Evolutionary conservation across 2,797 vertebrate genomes (phyloP).

Genomic region (Alosa sapidissima): DNA sequence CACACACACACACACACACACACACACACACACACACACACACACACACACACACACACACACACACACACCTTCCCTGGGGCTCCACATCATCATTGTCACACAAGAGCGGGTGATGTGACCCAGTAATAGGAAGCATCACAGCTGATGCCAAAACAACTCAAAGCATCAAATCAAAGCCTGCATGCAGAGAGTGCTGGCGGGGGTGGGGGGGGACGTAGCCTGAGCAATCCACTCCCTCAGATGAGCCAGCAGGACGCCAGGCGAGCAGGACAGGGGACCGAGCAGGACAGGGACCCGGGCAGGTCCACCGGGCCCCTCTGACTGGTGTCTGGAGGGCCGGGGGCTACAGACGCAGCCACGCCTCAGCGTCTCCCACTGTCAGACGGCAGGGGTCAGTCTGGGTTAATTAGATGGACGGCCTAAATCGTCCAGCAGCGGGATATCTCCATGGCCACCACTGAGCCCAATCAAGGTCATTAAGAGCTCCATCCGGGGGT

Average conservation of each 20-base stretch:
- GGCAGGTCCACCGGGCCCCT: not conserved
- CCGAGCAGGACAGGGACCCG: no score
- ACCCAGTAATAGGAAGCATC: conserved; percentile 4
- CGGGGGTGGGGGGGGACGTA: no score
- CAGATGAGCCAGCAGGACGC: not conserved
- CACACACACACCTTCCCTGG: not conserved
- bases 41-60: not conserved
- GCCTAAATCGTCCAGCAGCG: conserved; percentile 50
- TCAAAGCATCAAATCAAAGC: not conserved
- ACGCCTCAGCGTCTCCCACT: conserved; percentile 34
- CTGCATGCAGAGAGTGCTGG: not conserved
- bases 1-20: not conserved
- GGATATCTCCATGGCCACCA: conserved; percentile 56
- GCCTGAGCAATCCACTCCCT: not conserved
- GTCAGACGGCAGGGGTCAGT: conserved; percentile 56
- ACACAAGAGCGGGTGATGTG: not conserved
- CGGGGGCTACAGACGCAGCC: conserved; percentile 28
- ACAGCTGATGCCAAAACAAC: conserved; percentile 10
- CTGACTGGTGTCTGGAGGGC: not conserved
- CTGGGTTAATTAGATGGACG: conserved; percentile 54
- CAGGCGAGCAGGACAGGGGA: not conserved
- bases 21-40: no score
- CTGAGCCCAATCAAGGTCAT: conserved; percentile 63
- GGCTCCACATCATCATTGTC: not conserved
- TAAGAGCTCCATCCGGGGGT: conserved; percentile 62